phyloP scores from a whole-genome alignment of 2,888 invertebrate species.

The Cantharis rustica region DNA sequence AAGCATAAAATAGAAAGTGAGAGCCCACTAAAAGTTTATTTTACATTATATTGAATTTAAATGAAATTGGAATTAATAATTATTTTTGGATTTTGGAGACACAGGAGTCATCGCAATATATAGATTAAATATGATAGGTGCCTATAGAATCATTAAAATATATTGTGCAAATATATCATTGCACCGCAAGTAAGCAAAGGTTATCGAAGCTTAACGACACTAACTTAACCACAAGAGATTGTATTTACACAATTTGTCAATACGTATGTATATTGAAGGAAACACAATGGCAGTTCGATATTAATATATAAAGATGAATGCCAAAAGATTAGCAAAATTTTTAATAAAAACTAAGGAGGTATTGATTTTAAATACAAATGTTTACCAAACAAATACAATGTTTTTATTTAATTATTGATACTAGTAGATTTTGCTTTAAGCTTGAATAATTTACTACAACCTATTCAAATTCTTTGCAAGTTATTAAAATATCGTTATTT shows the following conservation, averaged over 20 bases:
- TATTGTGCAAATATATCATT: not conserved
- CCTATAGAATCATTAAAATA: not conserved
- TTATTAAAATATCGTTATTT: no score
- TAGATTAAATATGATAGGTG: no score
- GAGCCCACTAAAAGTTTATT: no score
- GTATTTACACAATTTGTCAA: conserved; percentile 1
- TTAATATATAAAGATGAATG: not conserved
- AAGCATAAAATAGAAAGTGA: no score
- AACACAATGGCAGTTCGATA: not conserved
- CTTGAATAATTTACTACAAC: not conserved
- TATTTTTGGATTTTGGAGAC: no score
- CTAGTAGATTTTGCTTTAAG: not conserved
- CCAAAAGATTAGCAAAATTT: not conserved
- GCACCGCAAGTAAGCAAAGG: not conserved
- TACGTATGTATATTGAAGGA: not conserved
- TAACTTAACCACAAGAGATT: not conserved
- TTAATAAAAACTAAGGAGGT: not conserved
- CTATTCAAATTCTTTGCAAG: no score
- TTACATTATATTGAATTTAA: no score
- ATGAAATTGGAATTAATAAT: no score
- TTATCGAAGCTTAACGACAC: not conserved
- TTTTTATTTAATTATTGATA: not conserved
- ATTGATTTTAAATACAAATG: no score
- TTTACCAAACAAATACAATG: no score
- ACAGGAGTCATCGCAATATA: no score